Evolutionary conservation across 2,888 invertebrate species (phyloP).

Genomic region (Lasioglossum pauxillum): DNA sequence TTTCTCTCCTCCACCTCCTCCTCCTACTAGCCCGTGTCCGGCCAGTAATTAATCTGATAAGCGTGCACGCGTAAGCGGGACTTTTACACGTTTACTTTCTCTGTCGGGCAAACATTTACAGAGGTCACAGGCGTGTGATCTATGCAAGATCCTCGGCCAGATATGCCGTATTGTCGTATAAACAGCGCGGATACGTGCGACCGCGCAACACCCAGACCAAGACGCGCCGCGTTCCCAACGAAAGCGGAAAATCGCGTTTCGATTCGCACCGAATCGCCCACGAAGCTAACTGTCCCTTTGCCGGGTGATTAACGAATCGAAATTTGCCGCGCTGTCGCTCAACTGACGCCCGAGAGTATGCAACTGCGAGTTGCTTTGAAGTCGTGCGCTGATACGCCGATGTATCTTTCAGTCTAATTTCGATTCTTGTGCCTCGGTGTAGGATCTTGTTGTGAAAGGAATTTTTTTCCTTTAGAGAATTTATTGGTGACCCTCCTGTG

Average conservation of each 20-base stretch:
- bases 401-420: no score
- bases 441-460: not conserved
- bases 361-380: no score
- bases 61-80: slow-evolving; percentile 64
- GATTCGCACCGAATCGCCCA: not conserved
- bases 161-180: slow-evolving; percentile 77
- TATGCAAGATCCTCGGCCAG: slow-evolving; percentile 80
- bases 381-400: no score
- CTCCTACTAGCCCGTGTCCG: slow-evolving; percentile 20
- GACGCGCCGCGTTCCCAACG: slow-evolving; percentile 23
- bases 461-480: no score
- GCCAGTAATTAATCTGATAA: slow-evolving; percentile 73
- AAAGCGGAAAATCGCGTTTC: slow-evolving; percentile 23
- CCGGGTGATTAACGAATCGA: not conserved
- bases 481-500: no score
- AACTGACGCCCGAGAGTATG: not conserved
- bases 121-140: slow-evolving; percentile 81
- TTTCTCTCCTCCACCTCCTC: slow-evolving; percentile 20
- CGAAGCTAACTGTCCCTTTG: not conserved
- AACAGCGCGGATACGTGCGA: slow-evolving; percentile 3
- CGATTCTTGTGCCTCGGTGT: not conserved
- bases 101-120: slow-evolving; percentile 76
- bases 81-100: slow-evolving; percentile 74
- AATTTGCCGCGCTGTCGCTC: not conserved
- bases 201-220: slow-evolving; percentile 3